Evolutionary conservation across 35 echinoderm and acorn worm genomes (phyloP).

Genomic region (Stichopus chloronotus): DNA sequence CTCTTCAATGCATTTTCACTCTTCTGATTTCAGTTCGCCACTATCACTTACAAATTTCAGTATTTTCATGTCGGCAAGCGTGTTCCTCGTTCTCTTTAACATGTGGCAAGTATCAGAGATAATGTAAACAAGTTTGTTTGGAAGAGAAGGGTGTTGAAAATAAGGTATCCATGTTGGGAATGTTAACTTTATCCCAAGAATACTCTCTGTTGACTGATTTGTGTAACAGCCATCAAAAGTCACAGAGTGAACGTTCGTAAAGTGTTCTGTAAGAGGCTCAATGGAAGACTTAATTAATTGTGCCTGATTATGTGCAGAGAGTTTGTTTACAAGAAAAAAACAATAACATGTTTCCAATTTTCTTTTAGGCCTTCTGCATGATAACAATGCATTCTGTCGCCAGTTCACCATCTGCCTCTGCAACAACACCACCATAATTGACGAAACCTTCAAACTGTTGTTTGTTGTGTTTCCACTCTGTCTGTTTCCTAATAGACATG

Average conservation of each 20-base stretch:
- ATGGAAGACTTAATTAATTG: conserved; percentile 14
- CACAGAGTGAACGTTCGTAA: neutral
- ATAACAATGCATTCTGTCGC: neutral
- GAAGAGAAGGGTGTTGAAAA: neutral
- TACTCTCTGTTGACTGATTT: conserved; percentile 28
- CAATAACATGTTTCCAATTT: neutral
- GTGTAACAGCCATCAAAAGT: conserved; percentile 30
- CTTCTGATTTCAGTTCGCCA: neutral
- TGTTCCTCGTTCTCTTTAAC: too few species aligned
- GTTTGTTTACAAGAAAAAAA: conserved; percentile 13
- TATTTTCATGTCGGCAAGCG: neutral
- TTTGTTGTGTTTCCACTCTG: conserved; percentile 1
- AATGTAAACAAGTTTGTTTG: neutral
- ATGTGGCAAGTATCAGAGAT: too few species aligned
- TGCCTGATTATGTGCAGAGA: conserved; percentile 1
- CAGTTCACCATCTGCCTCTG: conserved; percentile 11
- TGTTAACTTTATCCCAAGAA: conserved; percentile 9
- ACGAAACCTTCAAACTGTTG: conserved; percentile 28
- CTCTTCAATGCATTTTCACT: conserved; percentile 17
- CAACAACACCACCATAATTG: conserved; percentile 11
- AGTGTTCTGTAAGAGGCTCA: neutral
- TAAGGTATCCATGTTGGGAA: neutral
- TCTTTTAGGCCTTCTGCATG: neutral
- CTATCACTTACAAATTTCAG: neutral
- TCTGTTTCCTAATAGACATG: conserved; percentile 13